These are phyloP conservation scores for Ammodramus savannarum DNA, from an alignment of 2,113 vertebrate species.

Conservation along the genomic window DNA sequence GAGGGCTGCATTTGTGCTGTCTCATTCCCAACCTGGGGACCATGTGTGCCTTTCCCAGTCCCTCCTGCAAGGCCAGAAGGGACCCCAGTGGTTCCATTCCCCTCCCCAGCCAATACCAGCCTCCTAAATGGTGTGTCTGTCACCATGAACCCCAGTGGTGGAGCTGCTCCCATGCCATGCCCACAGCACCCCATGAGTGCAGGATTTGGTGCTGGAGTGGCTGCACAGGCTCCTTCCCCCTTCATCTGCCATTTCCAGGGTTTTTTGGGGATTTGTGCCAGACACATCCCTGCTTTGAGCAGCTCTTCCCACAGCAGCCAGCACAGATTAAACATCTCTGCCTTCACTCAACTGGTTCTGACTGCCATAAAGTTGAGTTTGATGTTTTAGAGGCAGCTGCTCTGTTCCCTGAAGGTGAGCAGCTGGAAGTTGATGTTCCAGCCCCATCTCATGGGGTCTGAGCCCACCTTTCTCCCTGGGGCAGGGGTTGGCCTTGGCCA, in stretches of 20 bases:
- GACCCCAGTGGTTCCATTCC: not conserved
- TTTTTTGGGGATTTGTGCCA: not conserved
- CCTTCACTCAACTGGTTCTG: not conserved
- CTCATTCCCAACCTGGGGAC: not conserved
- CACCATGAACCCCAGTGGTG: not conserved
- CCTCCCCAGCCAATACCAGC: not conserved
- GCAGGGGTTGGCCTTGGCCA: not conserved
- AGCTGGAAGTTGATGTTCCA: not conserved
- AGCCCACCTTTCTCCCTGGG: not conserved
- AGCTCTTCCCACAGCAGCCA: not conserved
- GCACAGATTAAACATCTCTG: rapidly evolving
- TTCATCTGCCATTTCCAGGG: not conserved
- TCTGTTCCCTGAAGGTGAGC: not conserved
- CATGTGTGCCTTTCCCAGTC: not conserved
- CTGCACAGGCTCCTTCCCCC: not conserved
- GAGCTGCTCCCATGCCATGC: not conserved
- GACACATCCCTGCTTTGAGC: not conserved
- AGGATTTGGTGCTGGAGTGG: not conserved
- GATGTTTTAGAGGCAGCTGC: not conserved
- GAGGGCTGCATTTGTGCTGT: not conserved
- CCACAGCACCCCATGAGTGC: not conserved
- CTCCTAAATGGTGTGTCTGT: not conserved
- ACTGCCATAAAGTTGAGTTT: not conserved
- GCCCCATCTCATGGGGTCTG: not conserved
- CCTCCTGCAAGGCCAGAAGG: not conserved